Evolutionary conservation across 2,888 invertebrate genomes (phyloP), one percentile per base, ranked within the genome.

Genomic region (Eupithecia subumbrata): DNA sequence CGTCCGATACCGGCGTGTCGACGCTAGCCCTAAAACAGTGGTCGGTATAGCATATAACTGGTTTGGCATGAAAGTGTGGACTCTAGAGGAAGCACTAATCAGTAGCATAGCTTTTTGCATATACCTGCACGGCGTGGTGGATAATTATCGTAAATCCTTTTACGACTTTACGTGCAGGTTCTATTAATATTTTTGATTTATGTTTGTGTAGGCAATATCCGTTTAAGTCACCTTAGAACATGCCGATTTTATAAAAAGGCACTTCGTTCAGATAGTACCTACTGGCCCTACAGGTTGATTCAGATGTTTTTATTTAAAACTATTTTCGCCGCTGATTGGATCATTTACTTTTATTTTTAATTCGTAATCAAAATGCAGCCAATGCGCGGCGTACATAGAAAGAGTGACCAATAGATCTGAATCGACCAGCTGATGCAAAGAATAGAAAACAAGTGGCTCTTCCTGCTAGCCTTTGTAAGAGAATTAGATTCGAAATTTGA

Each of bases 41-140:
- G 78, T 74, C 74, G 56, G 83, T 80, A 78, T 79, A 81, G 81
- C 80, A 82, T 82, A 85, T 84, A 89, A 88, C 89, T 83, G 89
- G 89, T 89, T 89, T 87, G 79, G 78, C 82, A 84, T 84, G 86
- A 85, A 88, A 87, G 87, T 86, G 86, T 85, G 84, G 86, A 85
- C 86, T 83, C 80, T 79, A 70, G 81, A 76, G 77, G 69, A 43
- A 76, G 11, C 22, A n/a, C 69, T 76, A 60, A 68, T 2, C 76
- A 74, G 76, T 43, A 76, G 56, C 73, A 25, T 60, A 73, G 12
- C 34, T 69, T 60, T 25, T 30, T 30, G 5, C 18, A 22, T 56
- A 56, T 48, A 11, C 22, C 11, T 56, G 52, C 60, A 60, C 22
- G 60, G 5, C 60, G 60, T 25, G 25, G 22, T 60, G 60, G 60